Conservation (phyloP, 1,140 invertebrate species). For the Drosophila arawakana region DNA sequence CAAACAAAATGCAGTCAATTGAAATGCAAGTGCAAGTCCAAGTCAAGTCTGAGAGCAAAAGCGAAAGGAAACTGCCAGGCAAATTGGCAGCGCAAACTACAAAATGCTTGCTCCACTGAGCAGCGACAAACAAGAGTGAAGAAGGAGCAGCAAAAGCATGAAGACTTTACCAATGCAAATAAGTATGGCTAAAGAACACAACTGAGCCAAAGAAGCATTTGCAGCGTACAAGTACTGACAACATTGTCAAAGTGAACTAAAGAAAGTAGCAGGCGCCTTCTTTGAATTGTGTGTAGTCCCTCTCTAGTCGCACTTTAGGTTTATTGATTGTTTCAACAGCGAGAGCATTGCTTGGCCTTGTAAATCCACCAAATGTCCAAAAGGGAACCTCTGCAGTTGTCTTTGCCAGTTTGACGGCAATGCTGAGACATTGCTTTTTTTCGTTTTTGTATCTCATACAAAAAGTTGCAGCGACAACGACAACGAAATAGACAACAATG, state of each 20-base stretch:
- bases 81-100: constrained; percentile 79
- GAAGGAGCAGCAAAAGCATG: background rate
- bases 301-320: constrained; percentile 73
- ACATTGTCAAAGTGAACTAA: constrained; percentile 50
- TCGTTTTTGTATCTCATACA: constrained; percentile 8
- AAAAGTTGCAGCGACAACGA: constrained; percentile 56
- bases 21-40: constrained; percentile 60
- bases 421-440: constrained; percentile 49
- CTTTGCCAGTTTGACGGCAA: constrained; percentile 31
- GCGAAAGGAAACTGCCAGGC: constrained; percentile 56
- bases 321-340: constrained; percentile 76
- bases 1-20: constrained; percentile 67
- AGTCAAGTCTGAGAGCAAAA: constrained; percentile 52
- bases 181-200: constrained; percentile 28
- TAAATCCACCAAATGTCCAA: constrained; percentile 37
- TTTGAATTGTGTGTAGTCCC: constrained; percentile 46
- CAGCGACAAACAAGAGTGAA: constrained; percentile 65
- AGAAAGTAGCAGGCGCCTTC: constrained; percentile 19
- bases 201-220: constrained; percentile 1
- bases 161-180: constrained; percentile 34
- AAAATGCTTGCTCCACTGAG: constrained; percentile 70
- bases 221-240: constrained; percentile 55
- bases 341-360: constrained; percentile 43
- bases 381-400: constrained; percentile 32
- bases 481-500: constrained; percentile 46